Evolutionary conservation across 2,113 vertebrate species (phyloP), one percentile per base, ranked within the genome.

Genomic region (Cathartes aura): DNA sequence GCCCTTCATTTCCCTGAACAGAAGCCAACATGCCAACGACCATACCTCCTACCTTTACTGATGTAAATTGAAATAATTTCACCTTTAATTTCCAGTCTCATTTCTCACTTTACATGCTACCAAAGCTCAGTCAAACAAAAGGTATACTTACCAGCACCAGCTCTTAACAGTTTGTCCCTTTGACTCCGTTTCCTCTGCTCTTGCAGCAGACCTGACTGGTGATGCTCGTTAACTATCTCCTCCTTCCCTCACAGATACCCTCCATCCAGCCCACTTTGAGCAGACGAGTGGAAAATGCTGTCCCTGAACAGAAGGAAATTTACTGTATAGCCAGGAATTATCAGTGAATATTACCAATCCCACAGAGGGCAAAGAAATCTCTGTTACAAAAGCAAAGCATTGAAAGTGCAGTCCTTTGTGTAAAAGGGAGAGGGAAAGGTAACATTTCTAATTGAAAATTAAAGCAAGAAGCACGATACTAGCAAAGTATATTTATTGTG

Each of bases 401-500:
- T 13, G 38, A 21, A 95, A 89, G 67, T 5, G 23, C 55, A 64
- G 71, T 36, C 66, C 70, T 94, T 91, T 91, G 66, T 85, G 59
- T 58, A 75, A 93, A 94, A 89, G 55, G 67, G 23, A 93, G 40
- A 85, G 23, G 64, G 59, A 90, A 94, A 93, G 70, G 87, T 93
- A 96, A 78, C 50, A 62, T 91, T 92, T 92, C 82, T 82, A 96
- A 97, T 92, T 97, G 95, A 95, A 98, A 98, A 96, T 96, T 97
- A 97, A 97, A 98, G 85, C 75, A 94, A 94, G 90, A 94, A 87
- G 43, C 70, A 85, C 29, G 5, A 97, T 82, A 85, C 92, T 91
- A 94, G 97, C 66, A 45, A 96, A 97, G 87, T 94, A 21, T 97
- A 98, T 98, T 98, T 98, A 97, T 95, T 98, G 97, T 98, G 98